These are phyloP conservation scores for Pygocentrus nattereri DNA, from an alignment of 2,797 vertebrate genomes.

Conservation along the genomic window DNA sequence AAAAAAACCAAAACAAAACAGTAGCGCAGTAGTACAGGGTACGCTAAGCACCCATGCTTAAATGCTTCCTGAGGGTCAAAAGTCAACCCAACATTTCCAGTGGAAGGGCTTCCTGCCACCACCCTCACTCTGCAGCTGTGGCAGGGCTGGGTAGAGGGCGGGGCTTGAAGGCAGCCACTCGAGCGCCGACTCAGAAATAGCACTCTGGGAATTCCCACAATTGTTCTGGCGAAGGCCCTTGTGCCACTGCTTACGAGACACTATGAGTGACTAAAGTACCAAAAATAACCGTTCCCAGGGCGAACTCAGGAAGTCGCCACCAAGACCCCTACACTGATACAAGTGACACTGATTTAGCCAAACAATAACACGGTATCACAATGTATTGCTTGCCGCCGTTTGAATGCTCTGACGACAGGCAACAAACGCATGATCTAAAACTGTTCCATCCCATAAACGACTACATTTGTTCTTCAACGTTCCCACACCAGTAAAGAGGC, in stretches of 20 bases:
- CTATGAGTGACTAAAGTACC: conserved; percentile 23
- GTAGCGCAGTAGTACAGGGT: no score
- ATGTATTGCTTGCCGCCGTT: neutral
- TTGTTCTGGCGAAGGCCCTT: conserved; percentile 47
- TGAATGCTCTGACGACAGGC: neutral
- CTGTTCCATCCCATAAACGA: neutral
- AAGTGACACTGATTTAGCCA: conserved; percentile 7
- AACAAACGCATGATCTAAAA: neutral
- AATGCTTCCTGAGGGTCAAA: conserved; percentile 1
- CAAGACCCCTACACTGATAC: conserved; percentile 26
- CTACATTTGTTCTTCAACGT: neutral
- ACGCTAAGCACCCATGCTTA: neutral
- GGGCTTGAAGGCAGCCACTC: conserved; percentile 3
- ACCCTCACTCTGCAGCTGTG: conserved; percentile 23
- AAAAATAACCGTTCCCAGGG: conserved; percentile 55
- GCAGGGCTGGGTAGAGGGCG: neutral
- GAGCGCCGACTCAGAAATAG: conserved; percentile 20
- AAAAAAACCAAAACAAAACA: no score
- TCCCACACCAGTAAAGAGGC: neutral
- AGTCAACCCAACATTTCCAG: neutral
- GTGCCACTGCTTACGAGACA: conserved; percentile 50
- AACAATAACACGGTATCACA: conserved; percentile 36
- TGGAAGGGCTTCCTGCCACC: conserved; percentile 18
- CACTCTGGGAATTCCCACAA: conserved; percentile 59
- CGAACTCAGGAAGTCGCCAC: conserved; percentile 49